Conservation (phyloP, 2,113 vertebrate genomes). For the crab-eating macaque (Macaca fascicularis) region T2T-MFA8v1.1 NC_088387.1:18513001-18513500, state of each 20-base stretch:
- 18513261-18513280: not conserved
- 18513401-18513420: not conserved
- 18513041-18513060: not conserved
- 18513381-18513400: slow-evolving; percentile 13
- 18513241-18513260: not conserved
- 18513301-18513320: not conserved
- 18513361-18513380: not conserved
- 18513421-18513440: not conserved
- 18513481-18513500: not conserved
- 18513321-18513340: not conserved
- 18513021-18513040: accelerated
- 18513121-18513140: not conserved
- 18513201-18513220: not conserved
- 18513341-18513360: not conserved
- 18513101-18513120: not conserved
- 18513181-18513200: not conserved
- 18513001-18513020: not conserved
- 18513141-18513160: not conserved
- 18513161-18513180: accelerated
- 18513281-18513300: not conserved
- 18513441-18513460: not conserved
- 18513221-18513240: not conserved
- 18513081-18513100: not conserved
- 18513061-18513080: not conserved
- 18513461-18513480: not conserved